Evolutionary conservation across 2,797 vertebrate species (phyloP).

Genomic region (Hylomyscus alleni): DNA sequence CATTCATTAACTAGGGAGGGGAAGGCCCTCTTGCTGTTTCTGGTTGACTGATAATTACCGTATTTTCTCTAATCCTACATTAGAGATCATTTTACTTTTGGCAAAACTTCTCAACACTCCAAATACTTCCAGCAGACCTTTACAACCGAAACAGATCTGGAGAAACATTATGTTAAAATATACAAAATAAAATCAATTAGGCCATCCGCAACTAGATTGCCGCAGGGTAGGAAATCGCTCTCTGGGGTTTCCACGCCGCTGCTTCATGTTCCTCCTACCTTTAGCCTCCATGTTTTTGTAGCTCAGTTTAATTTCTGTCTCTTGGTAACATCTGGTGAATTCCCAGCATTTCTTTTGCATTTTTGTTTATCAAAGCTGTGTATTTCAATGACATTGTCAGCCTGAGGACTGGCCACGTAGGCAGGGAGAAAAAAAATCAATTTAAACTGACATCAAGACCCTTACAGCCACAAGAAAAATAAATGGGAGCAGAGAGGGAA

Average conservation of each 20-base stretch:
- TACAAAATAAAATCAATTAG: conserved; percentile 40
- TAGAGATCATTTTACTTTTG: conserved; percentile 54
- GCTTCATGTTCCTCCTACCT: conserved; percentile 26
- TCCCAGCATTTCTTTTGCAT: background rate
- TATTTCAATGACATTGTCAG: background rate
- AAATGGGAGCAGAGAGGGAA: conserved; percentile 60
- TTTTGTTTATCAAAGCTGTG: conserved; percentile 56
- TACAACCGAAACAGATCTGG: conserved; percentile 43
- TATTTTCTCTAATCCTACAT: conserved; percentile 58
- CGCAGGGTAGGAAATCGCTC: conserved; percentile 58
- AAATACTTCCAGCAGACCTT: background rate
- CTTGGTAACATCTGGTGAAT: background rate
- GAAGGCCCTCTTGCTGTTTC: background rate
- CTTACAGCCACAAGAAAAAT: conserved; percentile 65
- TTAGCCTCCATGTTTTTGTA: background rate
- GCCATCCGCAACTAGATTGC: conserved; percentile 41
- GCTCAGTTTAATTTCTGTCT: conserved; percentile 28
- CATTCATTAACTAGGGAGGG: conserved; percentile 65
- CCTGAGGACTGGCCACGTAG: background rate
- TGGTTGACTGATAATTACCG: background rate
- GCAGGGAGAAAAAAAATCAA: conserved; percentile 32
- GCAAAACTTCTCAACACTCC: conserved; percentile 48
- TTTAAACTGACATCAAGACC: conserved; percentile 59
- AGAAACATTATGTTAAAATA: conserved; percentile 66
- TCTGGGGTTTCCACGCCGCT: background rate